A percentile compares a stretch with the other conserved stretches of the same genome.
Evolutionary conservation across 2,113 vertebrate genomes (phyloP).

Genomic region (Hippoglossus stenolepis): DNA sequence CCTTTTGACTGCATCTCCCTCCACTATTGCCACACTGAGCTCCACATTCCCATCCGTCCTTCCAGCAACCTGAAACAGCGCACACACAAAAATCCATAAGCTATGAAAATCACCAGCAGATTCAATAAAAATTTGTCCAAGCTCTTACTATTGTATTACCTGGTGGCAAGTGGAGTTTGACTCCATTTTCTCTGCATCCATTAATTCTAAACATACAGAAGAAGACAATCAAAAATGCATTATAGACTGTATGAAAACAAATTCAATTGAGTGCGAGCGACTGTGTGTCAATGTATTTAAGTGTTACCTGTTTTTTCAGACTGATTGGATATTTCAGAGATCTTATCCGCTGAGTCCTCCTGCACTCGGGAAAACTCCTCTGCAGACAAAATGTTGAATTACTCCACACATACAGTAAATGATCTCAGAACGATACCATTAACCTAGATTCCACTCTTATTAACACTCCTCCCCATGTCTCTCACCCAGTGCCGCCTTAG

Average conservation of each 20-base stretch:
- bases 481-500: conserved; percentile 93
- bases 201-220: conserved; percentile 71
- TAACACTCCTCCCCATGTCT: not conserved
- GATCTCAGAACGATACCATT: not conserved
- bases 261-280: not conserved
- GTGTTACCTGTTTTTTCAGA: conserved; percentile 86
- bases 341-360: conserved; percentile 88
- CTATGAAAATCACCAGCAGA: not conserved
- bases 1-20: conserved; percentile 79
- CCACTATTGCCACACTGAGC: conserved; percentile 73
- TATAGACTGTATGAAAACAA: not conserved
- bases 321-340: conserved; percentile 86
- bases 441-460: not conserved
- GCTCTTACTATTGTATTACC: conserved; percentile 69
- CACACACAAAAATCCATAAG: conserved; percentile 11
- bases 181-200: conserved; percentile 89
- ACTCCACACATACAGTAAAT: not conserved
- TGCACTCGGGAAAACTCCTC: conserved; percentile 95
- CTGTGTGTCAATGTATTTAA: not conserved
- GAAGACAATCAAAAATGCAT: not conserved
- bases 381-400: conserved; percentile 60
- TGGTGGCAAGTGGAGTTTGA: conserved; percentile 83
- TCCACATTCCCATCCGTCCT: conserved; percentile 80
- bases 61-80: conserved; percentile 76
- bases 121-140: not conserved